Base-by-base conservation (phyloP, 2,888 invertebrate genomes). In the Yponomeuta cagnagella region DNA sequence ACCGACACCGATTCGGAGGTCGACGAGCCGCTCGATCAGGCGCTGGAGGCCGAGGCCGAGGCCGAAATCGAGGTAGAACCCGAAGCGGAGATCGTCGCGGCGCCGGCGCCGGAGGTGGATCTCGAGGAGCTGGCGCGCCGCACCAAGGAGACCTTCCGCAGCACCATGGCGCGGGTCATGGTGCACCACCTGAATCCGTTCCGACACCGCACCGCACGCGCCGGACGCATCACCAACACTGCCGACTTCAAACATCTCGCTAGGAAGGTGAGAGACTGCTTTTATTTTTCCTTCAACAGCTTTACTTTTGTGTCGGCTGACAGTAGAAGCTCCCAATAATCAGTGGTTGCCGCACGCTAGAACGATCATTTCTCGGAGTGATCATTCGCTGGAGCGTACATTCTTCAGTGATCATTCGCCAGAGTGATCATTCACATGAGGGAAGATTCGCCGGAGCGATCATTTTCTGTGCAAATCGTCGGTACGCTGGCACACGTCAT, bases 201-300 rank as follows among this genome's bases (percentile, higher is more conserved):
- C 88, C 93, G 97, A 71, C 97, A 96, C 80, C 94, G 95, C 0
- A 96, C 96, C 75, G 99, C 98, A 79, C 95, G 95, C 76, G 93
- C 95, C 74, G 99, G 97, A 0, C 93, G 96, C 76, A 98, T 99
- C 77, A 95, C 95, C 2, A 96, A 94, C 80, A 97, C 96, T 0
- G 97, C 98, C 67, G 98, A 99, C 86, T 97, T 98, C 86, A 98
- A 98, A 84, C 97, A 98, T 90, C 93, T 98, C 71, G 98, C 98
- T 4, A 94, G 98, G 88, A 98, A 98, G 94, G 97, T 97, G 86
- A 80, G 80, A 37, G 37, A 37, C 37, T 37, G 37, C 5, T 43
- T 8, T 5, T 43, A 43, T 43, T 8, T 43, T 5, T 8, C 9
- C 9, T 43, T 37, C 5, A 37, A 37, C 37, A 2, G 23, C 23